Percentiles rank a stretch among this genome's conserved stretches.
Evolutionary conservation across 2,113 vertebrate genomes (phyloP).

Genomic region (Bambusicola thoracicus): DNA sequence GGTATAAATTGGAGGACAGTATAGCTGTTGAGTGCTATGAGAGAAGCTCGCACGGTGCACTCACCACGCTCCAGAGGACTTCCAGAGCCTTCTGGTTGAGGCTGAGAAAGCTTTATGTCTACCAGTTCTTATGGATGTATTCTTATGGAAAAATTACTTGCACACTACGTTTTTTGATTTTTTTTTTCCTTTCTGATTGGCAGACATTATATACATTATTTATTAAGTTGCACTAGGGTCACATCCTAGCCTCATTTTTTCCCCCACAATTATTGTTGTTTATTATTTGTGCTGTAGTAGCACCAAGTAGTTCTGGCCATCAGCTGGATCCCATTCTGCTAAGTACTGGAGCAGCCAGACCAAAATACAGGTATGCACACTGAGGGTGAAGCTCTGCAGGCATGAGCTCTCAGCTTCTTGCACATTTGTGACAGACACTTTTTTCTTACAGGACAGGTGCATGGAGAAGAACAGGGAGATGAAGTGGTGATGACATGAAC

Average conservation of each 20-base stretch:
- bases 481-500: neutral
- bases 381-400: fast-evolving
- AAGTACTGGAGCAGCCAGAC: neutral
- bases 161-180: neutral
- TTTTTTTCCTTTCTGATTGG: neutral
- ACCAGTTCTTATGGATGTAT: neutral
- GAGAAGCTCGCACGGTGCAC: neutral
- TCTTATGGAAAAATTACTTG: neutral
- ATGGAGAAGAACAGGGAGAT: neutral
- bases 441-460: neutral
- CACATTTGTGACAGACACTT: neutral
- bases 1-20: neutral
- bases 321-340: neutral
- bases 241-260: neutral
- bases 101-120: neutral
- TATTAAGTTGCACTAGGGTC: conserved; percentile 38
- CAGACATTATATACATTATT: conserved; percentile 39
- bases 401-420: neutral
- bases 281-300: neutral
- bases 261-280: neutral
- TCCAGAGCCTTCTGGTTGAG: neutral
- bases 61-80: fast-evolving
- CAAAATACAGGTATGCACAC: neutral
- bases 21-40: neutral
- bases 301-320: neutral